Base-by-base conservation (phyloP, 2,113 vertebrate species). In the Pseudopodoces humilis region DNA sequence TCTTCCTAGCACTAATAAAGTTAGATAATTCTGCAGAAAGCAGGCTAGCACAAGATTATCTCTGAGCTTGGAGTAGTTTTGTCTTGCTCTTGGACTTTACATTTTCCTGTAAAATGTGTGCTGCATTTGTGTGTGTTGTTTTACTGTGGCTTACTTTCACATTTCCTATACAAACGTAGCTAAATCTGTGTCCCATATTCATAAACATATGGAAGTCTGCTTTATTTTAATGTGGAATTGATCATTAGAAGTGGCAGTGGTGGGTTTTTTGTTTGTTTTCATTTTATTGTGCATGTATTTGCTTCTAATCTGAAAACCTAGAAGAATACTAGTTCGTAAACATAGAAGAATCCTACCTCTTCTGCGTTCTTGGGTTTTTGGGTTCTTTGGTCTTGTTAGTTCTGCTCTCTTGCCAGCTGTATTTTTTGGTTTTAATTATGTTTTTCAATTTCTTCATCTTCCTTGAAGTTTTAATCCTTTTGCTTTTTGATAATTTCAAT, bases 221-320 rank as follows among this genome's bases (percentile, higher is more conserved):
- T 90, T 91, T 80, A 15, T 72, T 89, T 80, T 28, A 65, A 50
- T 59, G 55, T 65, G 55, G 30, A 86, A 77, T 27, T 65, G 28
- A 55, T 72, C 0, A 0, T 78, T 78, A 65, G 53, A 75, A 31
- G 30, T 2, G 3, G 47, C 0, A 0, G 18, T 15, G 17, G 28
- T 41, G 23, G 6, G 1, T 3, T 37, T n/a, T 58, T 33, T 60
- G 16, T 70, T 94, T 39, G 7, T 15, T 80, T 86, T 83, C 11
- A 23, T 56, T 88, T 86, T 68, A 24, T 60, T 56, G 21, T 79
- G 50, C 3, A 0, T 23, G 39, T 65, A 53, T 87, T 76, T 88
- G 11, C 27, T 81, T 81, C 62, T 75, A 24, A 41, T 71, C 88
- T 79, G 49, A 53, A 90, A 92, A 79, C 41, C 41, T 63, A 78